phyloP scores from a whole-genome alignment of 2,797 vertebrate genomes.

The Poecile montanus region DNA sequence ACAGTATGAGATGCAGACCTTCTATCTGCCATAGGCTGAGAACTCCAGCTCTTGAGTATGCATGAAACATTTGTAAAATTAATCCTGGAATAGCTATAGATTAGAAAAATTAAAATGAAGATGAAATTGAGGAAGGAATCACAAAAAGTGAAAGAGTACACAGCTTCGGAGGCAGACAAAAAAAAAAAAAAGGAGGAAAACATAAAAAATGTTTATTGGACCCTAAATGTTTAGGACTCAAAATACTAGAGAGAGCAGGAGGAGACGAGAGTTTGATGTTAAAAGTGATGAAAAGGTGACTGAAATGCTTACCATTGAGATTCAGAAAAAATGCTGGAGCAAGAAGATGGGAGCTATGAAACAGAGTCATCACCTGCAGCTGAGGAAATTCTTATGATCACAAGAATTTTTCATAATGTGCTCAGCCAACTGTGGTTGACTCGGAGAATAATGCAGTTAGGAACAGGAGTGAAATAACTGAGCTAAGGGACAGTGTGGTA shows the following conservation, averaged over 20 bases:
- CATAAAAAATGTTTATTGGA: no score
- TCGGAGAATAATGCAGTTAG: background rate
- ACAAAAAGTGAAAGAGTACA: background rate
- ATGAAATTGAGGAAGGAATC: background rate
- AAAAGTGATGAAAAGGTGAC: background rate
- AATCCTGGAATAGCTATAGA: background rate
- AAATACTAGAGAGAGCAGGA: background rate
- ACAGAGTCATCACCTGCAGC: background rate
- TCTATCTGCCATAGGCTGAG: background rate
- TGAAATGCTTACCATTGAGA: background rate
- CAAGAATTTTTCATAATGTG: background rate
- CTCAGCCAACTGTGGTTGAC: background rate
- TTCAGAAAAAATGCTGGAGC: background rate
- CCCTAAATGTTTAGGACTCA: background rate
- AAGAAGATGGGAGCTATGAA: background rate
- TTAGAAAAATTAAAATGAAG: background rate
- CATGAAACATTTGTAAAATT: background rate
- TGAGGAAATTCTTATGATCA: background rate
- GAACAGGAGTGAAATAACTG: background rate
- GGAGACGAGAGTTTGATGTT: background rate
- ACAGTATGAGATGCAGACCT: background rate
- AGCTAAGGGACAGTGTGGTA: background rate
- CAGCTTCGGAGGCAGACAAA: background rate
- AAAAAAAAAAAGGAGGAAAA: background rate
- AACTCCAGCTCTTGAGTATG: background rate